Conservation (phyloP, 2,888 invertebrate genomes). For the Drosophila melanocephala region DNA sequence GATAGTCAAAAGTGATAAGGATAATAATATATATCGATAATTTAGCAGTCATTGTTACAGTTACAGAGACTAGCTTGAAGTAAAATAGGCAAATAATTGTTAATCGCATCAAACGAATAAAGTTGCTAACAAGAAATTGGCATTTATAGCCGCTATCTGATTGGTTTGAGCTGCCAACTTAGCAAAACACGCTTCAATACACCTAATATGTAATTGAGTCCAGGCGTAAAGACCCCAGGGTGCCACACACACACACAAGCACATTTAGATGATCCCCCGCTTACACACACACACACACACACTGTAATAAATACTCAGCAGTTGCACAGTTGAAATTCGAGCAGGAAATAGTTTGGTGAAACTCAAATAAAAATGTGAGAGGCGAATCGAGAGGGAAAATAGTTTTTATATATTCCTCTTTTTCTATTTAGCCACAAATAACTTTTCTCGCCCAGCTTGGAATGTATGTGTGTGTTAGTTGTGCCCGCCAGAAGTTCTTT, state of each 20-base stretch:
- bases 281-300: conserved; percentile 9
- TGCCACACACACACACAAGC: conserved; percentile 24
- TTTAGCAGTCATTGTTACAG: not conserved
- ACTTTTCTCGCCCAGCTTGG: conserved; percentile 19
- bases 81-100: not conserved
- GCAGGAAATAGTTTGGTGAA: conserved; percentile 48
- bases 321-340: conserved; percentile 70
- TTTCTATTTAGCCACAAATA: conserved; percentile 36
- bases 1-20: not conserved
- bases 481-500: conserved; percentile 62
- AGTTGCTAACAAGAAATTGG: conserved; percentile 1
- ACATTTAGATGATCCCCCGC: not conserved
- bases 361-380: conserved; percentile 28
- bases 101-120: conserved; percentile 9
- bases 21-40: not conserved
- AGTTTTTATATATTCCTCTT: conserved; percentile 22
- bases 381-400: not conserved
- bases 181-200: conserved; percentile 41
- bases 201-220: conserved; percentile 59
- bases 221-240: conserved; percentile 55
- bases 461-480: not conserved
- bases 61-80: not conserved
- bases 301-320: conserved; percentile 63
- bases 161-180: conserved; percentile 47
- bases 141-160: conserved; percentile 45